These are phyloP conservation scores for Lithophane semibrunnea DNA, from an alignment of 2,888 invertebrate genomes.

Conservation along the genomic window DNA sequence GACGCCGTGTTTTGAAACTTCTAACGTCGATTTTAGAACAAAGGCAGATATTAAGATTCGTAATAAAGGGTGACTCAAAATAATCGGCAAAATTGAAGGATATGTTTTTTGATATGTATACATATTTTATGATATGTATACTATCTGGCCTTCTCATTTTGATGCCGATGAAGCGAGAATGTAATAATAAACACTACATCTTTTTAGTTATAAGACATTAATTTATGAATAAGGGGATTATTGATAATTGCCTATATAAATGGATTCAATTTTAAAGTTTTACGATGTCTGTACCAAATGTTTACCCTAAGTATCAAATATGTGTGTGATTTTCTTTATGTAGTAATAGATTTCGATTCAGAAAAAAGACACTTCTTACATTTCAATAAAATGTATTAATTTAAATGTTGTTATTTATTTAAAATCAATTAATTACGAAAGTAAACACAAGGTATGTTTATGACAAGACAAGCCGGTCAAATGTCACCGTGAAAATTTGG, in stretches of 20 bases:
- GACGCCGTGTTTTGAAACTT: conserved; percentile 12
- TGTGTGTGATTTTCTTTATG: conserved; percentile 33
- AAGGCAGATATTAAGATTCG: not conserved
- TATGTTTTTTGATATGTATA: too few relatives aligned
- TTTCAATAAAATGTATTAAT: conserved; percentile 59
- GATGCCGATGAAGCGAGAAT: conserved; percentile 1
- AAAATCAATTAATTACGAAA: not conserved
- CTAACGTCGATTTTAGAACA: conserved; percentile 3
- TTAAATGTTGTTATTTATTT: conserved; percentile 32
- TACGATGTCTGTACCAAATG: conserved; percentile 54
- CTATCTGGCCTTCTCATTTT: not conserved
- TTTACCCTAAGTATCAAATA: conserved; percentile 32
- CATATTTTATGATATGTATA: not conserved
- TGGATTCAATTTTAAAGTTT: conserved; percentile 13
- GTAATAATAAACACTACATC: not conserved
- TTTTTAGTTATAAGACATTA: not conserved
- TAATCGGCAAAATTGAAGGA: not conserved
- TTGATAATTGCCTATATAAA: conserved; percentile 33
- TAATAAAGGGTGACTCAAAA: not conserved
- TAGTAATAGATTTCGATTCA: conserved; percentile 40
- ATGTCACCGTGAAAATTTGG: too few relatives aligned
- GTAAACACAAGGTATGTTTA: too few relatives aligned
- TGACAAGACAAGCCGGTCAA: too few relatives aligned
- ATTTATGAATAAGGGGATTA: conserved; percentile 6
- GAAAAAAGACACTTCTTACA: conserved; percentile 69